Evolutionary conservation across 2,797 vertebrate species (phyloP).

Genomic region (Myoxocephalus aenaeus): DNA sequence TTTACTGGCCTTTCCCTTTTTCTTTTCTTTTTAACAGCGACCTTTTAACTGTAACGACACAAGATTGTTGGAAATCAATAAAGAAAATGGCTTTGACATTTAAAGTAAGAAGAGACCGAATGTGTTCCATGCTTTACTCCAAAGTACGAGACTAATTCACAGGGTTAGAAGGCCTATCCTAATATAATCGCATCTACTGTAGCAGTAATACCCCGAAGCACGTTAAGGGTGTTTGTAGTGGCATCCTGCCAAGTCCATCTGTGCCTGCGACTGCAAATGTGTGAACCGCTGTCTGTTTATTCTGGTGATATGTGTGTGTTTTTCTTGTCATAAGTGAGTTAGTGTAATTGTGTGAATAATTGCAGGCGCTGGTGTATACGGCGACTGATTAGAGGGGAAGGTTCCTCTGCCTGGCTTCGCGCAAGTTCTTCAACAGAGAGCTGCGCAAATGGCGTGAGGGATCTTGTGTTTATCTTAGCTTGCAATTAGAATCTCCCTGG

Average conservation of each 20-base stretch:
- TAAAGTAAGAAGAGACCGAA: not conserved
- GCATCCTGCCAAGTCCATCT: constrained; percentile 73
- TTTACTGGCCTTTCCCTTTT: constrained; percentile 6
- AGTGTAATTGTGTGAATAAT: constrained; percentile 85
- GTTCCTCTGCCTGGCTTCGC: constrained; percentile 63
- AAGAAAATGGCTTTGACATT: constrained; percentile 37
- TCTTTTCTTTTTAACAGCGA: constrained; percentile 3
- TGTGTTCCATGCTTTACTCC: constrained; percentile 45
- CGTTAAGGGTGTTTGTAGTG: constrained; percentile 70
- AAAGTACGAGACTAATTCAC: constrained; percentile 44
- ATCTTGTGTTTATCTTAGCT: constrained; percentile 79
- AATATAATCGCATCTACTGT: constrained; percentile 67
- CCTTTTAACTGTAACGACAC: constrained; percentile 3
- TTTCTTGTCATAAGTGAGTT: constrained; percentile 83
- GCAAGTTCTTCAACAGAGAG: constrained; percentile 48
- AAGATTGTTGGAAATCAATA: constrained; percentile 18
- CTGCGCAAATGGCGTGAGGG: constrained; percentile 73
- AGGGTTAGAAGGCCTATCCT: constrained; percentile 47
- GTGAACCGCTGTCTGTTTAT: constrained; percentile 74
- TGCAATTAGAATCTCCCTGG: constrained; percentile 79
- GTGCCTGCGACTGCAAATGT: constrained; percentile 65
- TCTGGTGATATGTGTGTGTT: constrained; percentile 80
- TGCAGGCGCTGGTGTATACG: constrained; percentile 73
- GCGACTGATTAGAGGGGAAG: constrained; percentile 78
- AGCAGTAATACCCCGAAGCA: constrained; percentile 62